A percentile compares a stretch with the other conserved stretches of the same genome.
Conservation (phyloP, 2,113 vertebrate genomes). For the Malurus melanocephalus region DNA sequence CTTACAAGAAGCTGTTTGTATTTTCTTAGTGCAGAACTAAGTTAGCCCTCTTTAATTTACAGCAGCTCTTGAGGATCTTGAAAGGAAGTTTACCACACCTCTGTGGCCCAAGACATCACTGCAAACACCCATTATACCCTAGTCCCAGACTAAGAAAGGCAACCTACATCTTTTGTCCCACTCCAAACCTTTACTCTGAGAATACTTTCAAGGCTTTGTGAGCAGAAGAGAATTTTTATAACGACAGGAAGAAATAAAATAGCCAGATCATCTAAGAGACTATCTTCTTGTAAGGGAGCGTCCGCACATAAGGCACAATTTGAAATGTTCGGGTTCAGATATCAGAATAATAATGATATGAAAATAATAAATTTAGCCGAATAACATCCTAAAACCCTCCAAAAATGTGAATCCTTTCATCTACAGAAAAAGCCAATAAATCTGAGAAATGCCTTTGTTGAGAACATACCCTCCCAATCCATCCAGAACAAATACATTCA, state of each 20-base stretch:
- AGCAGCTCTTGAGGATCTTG: not conserved
- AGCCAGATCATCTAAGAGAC: not conserved
- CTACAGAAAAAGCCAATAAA: not conserved
- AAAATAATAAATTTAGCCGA: not conserved
- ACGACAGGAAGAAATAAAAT: not conserved
- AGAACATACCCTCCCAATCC: not conserved
- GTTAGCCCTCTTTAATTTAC: not conserved
- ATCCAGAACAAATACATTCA: slow-evolving; percentile 8
- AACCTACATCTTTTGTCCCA: not conserved
- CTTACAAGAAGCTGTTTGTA: not conserved
- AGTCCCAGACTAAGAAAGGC: not conserved
- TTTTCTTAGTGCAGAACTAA: not conserved
- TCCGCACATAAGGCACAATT: not conserved
- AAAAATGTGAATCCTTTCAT: not conserved
- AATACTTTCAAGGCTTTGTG: not conserved
- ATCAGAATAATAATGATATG: not conserved
- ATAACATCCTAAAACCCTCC: not conserved
- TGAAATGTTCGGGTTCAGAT: not conserved
- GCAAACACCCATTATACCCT: not conserved
- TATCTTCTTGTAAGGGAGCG: not conserved
- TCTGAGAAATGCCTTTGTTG: not conserved
- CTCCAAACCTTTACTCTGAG: not conserved
- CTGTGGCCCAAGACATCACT: not conserved
- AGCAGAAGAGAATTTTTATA: not conserved
- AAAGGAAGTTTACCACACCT: not conserved